These are phyloP conservation scores for Polyommatus icarus DNA, from an alignment of 2,888 invertebrate species.

Conservation along the genomic window DNA sequence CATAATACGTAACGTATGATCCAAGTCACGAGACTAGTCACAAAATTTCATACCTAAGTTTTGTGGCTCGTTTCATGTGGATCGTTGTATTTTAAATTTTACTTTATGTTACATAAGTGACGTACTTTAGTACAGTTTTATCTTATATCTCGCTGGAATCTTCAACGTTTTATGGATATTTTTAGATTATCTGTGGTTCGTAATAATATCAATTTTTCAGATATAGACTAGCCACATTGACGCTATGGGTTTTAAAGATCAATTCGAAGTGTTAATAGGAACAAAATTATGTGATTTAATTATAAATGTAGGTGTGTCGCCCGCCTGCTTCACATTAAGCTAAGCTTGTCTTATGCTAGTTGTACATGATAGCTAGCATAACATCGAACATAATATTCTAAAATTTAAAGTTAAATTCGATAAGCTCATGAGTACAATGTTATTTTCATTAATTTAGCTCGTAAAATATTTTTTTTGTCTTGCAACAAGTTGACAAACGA, in stretches of 20 bases:
- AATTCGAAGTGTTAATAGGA: not conserved
- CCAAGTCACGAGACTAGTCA: not conserved
- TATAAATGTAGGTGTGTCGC: not conserved
- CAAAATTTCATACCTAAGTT: not conserved
- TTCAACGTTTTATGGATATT: not conserved
- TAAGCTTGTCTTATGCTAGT: not conserved
- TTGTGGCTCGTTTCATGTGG: not conserved
- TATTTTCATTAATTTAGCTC: not conserved
- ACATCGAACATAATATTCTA: not conserved
- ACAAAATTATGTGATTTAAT: slow-evolving; percentile 13
- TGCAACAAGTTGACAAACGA: no score
- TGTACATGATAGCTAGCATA: not conserved
- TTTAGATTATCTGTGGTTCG: not conserved
- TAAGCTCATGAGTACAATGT: not conserved
- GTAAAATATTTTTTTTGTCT: not conserved
- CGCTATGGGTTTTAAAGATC: not conserved
- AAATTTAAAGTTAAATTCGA: not conserved
- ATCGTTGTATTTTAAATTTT: not conserved
- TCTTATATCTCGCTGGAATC: not conserved
- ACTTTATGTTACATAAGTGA: not conserved
- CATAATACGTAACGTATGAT: not conserved
- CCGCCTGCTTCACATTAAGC: not conserved
- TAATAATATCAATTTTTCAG: not conserved
- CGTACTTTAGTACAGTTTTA: slow-evolving; percentile 3
- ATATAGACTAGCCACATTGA: slow-evolving; percentile 14